phyloP scores from a whole-genome alignment of 2,888 invertebrate species.

The Tribolium freemani region DNA sequence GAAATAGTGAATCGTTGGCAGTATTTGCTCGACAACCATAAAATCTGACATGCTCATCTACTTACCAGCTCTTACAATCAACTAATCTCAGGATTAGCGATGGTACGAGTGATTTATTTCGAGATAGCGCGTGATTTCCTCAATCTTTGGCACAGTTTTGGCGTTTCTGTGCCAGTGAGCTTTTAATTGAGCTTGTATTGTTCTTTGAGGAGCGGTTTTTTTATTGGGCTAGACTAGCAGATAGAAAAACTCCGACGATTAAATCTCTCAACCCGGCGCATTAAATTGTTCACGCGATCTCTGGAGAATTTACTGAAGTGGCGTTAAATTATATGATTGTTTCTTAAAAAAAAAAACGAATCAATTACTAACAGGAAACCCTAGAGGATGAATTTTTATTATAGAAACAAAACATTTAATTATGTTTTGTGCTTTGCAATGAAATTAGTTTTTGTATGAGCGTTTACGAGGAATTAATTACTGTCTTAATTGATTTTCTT shows the following conservation, averaged over 20 bases:
- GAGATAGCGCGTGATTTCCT: neutral
- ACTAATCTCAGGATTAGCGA: slow-evolving; percentile 21
- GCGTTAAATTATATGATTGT: slow-evolving; percentile 60
- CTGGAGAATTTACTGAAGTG: slow-evolving; percentile 47
- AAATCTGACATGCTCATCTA: slow-evolving; percentile 36
- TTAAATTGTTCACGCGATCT: slow-evolving; percentile 47
- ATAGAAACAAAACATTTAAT: slow-evolving; percentile 65
- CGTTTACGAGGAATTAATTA: slow-evolving; percentile 66
- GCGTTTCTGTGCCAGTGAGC: neutral
- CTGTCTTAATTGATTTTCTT: slow-evolving; percentile 65
- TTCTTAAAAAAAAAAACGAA: slow-evolving; percentile 54
- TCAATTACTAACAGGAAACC: slow-evolving; percentile 61
- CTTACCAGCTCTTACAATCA: slow-evolving; percentile 22
- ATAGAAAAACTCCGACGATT: slow-evolving; percentile 37
- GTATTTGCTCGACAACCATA: slow-evolving; percentile 34
- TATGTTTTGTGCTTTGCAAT: slow-evolving; percentile 65
- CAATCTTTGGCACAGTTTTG: slow-evolving; percentile 23
- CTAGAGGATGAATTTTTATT: slow-evolving; percentile 61
- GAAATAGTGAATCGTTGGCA: slow-evolving; percentile 26
- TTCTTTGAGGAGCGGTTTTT: slow-evolving; percentile 3
- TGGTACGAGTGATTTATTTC: slow-evolving; percentile 17
- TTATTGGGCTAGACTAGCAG: slow-evolving; percentile 10
- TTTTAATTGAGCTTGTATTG: slow-evolving; percentile 27
- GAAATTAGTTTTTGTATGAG: slow-evolving; percentile 64
- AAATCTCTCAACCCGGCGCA: slow-evolving; percentile 41